These are phyloP conservation scores for Pseudotriccus pelzelni DNA, from an alignment of 2,797 vertebrate genomes.

Conservation along the genomic window DNA sequence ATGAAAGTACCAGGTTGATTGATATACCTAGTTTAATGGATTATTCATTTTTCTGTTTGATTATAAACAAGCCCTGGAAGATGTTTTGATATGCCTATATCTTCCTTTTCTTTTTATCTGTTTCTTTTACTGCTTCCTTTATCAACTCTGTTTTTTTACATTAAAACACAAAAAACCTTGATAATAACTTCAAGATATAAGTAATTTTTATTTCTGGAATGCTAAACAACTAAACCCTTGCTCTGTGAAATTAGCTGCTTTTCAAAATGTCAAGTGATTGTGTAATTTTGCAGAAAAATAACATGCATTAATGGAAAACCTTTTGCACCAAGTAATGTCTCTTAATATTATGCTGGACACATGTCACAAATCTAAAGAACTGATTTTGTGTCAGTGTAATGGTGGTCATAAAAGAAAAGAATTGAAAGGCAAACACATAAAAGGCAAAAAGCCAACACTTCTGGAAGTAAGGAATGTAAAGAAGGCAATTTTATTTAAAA, in stretches of 20 bases:
- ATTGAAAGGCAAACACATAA: not conserved
- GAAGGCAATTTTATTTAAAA: conserved; percentile 1
- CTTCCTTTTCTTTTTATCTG: not conserved
- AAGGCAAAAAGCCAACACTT: not conserved
- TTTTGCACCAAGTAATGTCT: not conserved
- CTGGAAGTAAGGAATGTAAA: not conserved
- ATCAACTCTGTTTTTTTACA: not conserved
- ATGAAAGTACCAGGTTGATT: not conserved
- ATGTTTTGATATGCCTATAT: not conserved
- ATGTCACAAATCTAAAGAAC: not conserved
- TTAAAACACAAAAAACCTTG: not conserved
- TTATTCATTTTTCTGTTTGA: not conserved
- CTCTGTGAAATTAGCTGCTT: not conserved
- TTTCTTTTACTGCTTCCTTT: not conserved
- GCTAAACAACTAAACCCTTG: not conserved
- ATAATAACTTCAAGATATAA: not conserved
- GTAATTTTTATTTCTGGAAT: not conserved
- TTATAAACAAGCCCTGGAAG: not conserved
- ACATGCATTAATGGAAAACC: not conserved
- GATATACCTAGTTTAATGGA: not conserved
- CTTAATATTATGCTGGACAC: not conserved
- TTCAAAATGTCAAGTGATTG: not conserved
- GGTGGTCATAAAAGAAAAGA: not conserved
- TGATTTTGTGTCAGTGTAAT: not conserved
- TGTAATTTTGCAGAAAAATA: not conserved